Evolutionary conservation across 1,140 invertebrate species (phyloP).

Genomic region (Spodoptera frugiperda): DNA sequence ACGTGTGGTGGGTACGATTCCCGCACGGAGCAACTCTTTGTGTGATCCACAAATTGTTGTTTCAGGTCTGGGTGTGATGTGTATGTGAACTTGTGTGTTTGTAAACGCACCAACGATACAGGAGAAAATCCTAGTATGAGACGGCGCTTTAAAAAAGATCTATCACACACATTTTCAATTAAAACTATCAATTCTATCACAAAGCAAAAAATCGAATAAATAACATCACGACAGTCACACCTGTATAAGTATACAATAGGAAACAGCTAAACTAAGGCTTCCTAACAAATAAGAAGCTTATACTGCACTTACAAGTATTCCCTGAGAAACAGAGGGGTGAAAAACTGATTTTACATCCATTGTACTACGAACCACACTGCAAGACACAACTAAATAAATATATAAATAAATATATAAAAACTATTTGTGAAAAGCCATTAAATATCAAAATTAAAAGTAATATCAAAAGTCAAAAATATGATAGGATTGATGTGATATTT

Average conservation of each 20-base stretch:
- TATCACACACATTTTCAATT: neutral
- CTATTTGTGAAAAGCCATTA: too few species aligned
- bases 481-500: neutral
- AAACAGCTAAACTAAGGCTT: conserved; percentile 63
- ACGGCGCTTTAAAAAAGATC: too few species aligned
- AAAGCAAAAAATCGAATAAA: too few species aligned
- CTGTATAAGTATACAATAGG: conserved; percentile 33
- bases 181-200: neutral
- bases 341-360: conserved; percentile 65
- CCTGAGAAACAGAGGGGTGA: conserved; percentile 45
- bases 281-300: conserved; percentile 71
- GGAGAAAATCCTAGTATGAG: too few species aligned
- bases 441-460: conserved; percentile 25
- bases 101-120: too few species aligned
- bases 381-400: neutral
- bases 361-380: neutral
- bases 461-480: neutral
- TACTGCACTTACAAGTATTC: conserved; percentile 72
- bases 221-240: neutral
- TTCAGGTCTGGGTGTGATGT: too few species aligned
- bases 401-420: neutral
- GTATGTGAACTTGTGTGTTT: too few species aligned
- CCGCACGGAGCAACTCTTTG: too few species aligned
- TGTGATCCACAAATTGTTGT: too few species aligned
- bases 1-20: too few species aligned